Conservation (phyloP, 2,797 vertebrate genomes). For the Eospalax fontanierii region DNA sequence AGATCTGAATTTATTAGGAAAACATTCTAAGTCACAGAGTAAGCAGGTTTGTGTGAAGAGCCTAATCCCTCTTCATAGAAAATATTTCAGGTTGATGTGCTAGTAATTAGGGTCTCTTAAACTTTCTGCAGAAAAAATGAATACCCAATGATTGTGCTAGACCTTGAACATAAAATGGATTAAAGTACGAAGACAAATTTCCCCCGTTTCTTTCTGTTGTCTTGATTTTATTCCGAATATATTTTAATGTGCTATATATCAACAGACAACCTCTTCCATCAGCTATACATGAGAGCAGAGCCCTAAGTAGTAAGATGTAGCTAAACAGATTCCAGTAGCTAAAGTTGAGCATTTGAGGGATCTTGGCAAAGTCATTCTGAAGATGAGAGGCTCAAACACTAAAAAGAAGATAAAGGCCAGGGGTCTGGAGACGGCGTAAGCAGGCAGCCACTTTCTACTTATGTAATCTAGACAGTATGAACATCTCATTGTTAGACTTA, state of each 20-base stretch:
- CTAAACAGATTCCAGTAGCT: neutral
- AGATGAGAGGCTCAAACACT: neutral
- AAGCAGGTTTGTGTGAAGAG: conserved; percentile 13
- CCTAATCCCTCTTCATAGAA: conserved; percentile 12
- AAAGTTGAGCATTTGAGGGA: neutral
- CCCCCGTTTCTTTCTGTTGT: neutral
- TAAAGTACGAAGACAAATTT: conserved; percentile 38
- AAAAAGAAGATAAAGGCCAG: neutral
- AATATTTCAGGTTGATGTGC: neutral
- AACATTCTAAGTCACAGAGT: neutral
- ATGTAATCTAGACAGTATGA: neutral
- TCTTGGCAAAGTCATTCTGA: neutral
- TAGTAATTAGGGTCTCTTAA: neutral
- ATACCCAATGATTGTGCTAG: neutral
- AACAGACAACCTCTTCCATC: neutral
- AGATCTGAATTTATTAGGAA: neutral
- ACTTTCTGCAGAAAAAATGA: neutral
- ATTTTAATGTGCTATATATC: no score
- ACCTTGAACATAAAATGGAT: conserved; percentile 31
- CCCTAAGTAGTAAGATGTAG: neutral
- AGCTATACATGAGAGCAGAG: neutral
- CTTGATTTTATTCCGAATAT: neutral
- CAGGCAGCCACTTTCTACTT: neutral
- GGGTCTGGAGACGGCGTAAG: neutral
- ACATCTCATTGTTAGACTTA: neutral